Percentiles rank a stretch among this genome's conserved stretches.
Conservation (phyloP, 2,888 invertebrate genomes). For the Ichneumon xanthorius region DNA sequence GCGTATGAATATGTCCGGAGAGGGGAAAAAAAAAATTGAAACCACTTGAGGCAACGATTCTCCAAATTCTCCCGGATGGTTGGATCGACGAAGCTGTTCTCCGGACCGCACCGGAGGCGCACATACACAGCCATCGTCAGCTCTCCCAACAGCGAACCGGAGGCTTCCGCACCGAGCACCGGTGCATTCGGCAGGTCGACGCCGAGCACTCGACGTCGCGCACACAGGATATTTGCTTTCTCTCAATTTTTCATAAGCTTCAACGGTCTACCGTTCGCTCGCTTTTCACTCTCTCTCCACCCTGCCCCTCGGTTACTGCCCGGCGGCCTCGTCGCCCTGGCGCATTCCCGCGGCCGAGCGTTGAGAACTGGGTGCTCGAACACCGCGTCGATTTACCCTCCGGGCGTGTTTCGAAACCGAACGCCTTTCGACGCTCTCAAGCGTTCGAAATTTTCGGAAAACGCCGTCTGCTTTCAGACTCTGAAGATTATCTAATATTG, state of each 20-base stretch:
- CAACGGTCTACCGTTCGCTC: slow-evolving; percentile 54
- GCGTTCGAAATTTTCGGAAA: slow-evolving; percentile 32
- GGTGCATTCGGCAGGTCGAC: slow-evolving; percentile 56
- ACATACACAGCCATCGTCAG: neutral
- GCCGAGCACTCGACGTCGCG: slow-evolving; percentile 48
- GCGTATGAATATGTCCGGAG: slow-evolving; percentile 15
- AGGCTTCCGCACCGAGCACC: slow-evolving; percentile 17
- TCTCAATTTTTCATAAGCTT: slow-evolving; percentile 77
- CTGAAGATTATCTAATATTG: slow-evolving; percentile 13
- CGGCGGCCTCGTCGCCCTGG: slow-evolving; percentile 47
- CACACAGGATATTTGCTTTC: slow-evolving; percentile 74
- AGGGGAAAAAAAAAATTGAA: slow-evolving; percentile 27
- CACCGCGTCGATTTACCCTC: slow-evolving; percentile 16
- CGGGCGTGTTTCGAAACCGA: slow-evolving; percentile 42
- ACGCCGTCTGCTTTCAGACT: slow-evolving; percentile 21
- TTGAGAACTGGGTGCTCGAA: slow-evolving; percentile 36
- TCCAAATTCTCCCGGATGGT: slow-evolving; percentile 32
- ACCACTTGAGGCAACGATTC: slow-evolving; percentile 31
- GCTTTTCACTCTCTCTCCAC: slow-evolving; percentile 41
- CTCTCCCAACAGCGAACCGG: slow-evolving; percentile 14
- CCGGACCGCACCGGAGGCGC: slow-evolving; percentile 22
- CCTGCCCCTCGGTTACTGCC: slow-evolving; percentile 35
- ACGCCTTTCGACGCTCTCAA: neutral
- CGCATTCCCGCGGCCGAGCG: slow-evolving; percentile 22
- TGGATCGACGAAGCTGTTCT: slow-evolving; percentile 37